Percentiles rank a stretch among this genome's conserved stretches.
Evolutionary conservation across 2,113 vertebrate genomes (phyloP).

Genomic region (Acrocephalus kingi): DNA sequence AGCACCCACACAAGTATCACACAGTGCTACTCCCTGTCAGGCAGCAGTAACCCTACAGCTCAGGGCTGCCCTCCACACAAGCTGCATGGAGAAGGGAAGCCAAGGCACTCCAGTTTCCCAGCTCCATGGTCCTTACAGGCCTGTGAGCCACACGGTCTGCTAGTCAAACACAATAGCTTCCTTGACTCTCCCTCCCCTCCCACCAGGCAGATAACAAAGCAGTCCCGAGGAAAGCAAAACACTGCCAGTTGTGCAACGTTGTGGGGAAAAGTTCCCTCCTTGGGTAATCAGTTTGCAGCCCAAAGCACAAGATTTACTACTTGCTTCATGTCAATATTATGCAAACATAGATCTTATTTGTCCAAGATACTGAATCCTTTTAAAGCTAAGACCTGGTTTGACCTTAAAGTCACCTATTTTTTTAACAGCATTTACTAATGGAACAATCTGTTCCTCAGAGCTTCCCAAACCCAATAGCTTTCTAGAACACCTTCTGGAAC

Average conservation of each 20-base stretch:
- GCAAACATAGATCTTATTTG: not conserved
- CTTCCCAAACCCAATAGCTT: not conserved
- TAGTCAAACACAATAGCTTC: not conserved
- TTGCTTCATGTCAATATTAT: not conserved
- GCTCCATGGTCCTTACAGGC: not conserved
- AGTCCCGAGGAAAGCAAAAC: not conserved
- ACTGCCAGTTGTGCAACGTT: not conserved
- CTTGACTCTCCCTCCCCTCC: not conserved
- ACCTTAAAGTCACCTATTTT: not conserved
- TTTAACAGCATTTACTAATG: not conserved
- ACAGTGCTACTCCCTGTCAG: not conserved
- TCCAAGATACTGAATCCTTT: not conserved
- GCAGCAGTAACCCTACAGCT: not conserved
- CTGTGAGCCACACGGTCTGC: accelerated
- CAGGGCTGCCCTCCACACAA: not conserved
- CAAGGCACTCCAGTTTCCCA: not conserved
- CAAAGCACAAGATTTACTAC: not conserved
- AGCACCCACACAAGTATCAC: not conserved
- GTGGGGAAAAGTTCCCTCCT: constrained; percentile 1
- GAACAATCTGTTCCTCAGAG: not conserved
- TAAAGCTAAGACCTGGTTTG: not conserved
- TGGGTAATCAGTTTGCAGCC: not conserved
- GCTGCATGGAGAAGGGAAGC: not conserved
- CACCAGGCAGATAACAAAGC: not conserved
- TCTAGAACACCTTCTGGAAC: not conserved